These are phyloP conservation scores for Magallana angulata DNA, from an alignment of 1,140 invertebrate species.

Conservation along the genomic window DNA sequence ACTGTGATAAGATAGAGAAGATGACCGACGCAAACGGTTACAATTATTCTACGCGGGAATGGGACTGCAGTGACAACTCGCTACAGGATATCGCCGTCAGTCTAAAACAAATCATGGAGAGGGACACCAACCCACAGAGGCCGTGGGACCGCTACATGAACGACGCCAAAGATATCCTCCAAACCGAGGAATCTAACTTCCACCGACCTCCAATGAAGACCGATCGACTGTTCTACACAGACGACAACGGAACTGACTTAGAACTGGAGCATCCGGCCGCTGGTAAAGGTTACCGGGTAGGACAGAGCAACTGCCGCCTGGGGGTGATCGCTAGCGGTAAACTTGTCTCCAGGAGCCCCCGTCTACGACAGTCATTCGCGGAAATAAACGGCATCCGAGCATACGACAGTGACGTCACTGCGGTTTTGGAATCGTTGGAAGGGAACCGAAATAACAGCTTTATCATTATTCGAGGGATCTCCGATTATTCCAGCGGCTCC, in stretches of 20 bases:
- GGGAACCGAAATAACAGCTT: constrained; percentile 94
- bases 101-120: constrained; percentile 54
- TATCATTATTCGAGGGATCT: constrained; percentile 89
- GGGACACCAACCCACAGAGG: constrained; percentile 53
- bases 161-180: constrained; percentile 81
- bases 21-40: constrained; percentile 51
- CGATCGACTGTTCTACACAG: constrained; percentile 95
- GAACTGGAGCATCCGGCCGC: constrained; percentile 85
- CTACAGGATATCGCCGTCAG: constrained; percentile 63
- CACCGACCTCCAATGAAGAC: constrained; percentile 88
- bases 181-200: constrained; percentile 82
- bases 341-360: constrained; percentile 84
- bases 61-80: constrained; percentile 59
- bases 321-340: constrained; percentile 90
- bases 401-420: constrained; percentile 96
- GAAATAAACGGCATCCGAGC: constrained; percentile 89
- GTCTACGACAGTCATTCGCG: constrained; percentile 73
- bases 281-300: constrained; percentile 57
- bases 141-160: constrained; percentile 85
- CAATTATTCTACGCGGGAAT: constrained; percentile 64
- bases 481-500: constrained; percentile 97
- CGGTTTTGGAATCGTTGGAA: constrained; percentile 84
- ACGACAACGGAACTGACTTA: constrained; percentile 94
- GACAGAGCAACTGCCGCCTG: constrained; percentile 84
- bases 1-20: constrained; percentile 73